Conservation (phyloP, 1,140 invertebrate species). For the Trichomalopsis sarcophagae region DNA sequence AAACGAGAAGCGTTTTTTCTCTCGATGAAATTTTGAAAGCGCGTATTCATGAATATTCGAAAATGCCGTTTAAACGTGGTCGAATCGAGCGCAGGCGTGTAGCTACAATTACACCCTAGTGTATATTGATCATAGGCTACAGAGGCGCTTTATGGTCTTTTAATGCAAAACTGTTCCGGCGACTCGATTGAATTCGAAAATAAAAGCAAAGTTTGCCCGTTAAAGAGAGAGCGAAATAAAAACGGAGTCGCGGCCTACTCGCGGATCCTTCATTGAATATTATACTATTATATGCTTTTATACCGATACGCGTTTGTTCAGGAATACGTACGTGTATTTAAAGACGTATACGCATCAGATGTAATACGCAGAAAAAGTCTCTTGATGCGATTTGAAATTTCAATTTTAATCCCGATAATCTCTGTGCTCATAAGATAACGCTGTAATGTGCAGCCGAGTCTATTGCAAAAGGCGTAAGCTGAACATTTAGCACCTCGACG, state of each 20-base stretch:
- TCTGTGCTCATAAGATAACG: too few relatives aligned
- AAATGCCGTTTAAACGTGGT: not conserved
- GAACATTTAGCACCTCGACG: too few relatives aligned
- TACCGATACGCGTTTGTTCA: not conserved
- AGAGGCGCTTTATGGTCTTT: not conserved
- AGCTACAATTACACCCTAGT: not conserved
- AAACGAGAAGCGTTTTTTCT: too few relatives aligned
- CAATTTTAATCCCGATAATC: too few relatives aligned
- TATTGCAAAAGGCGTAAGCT: too few relatives aligned
- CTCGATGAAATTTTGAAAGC: too few relatives aligned
- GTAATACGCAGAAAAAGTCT: not conserved
- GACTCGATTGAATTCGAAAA: not conserved
- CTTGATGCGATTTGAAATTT: not conserved
- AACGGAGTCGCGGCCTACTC: too few relatives aligned
- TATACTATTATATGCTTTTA: not conserved
- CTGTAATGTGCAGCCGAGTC: too few relatives aligned
- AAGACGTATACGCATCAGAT: not conserved
- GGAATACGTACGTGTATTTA: not conserved
- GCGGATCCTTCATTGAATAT: too few relatives aligned
- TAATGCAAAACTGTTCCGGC: not conserved
- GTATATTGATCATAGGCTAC: not conserved
- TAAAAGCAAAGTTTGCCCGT: not conserved
- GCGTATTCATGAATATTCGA: not conserved
- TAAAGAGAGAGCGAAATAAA: too few relatives aligned
- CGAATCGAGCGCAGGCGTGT: not conserved